Conservation (phyloP, 2,888 invertebrate genomes). For the Latheticus oryzae region DNA sequence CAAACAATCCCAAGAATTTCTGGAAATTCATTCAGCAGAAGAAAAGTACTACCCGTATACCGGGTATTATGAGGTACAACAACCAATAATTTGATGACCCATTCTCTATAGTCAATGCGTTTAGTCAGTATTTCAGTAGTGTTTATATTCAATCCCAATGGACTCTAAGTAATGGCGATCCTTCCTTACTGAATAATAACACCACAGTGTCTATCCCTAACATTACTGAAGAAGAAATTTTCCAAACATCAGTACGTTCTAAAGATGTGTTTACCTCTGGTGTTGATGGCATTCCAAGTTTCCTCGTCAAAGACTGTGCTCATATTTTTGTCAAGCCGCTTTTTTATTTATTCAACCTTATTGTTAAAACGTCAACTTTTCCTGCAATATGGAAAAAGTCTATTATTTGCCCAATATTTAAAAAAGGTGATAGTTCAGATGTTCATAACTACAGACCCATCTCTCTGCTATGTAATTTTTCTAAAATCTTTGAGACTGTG, state of each 20-base stretch:
- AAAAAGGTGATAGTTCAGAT: conserved; percentile 7
- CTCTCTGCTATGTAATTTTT: conserved; percentile 19
- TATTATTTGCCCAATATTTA: conserved; percentile 11
- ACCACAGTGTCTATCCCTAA: conserved; percentile 7
- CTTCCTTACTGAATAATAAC: not conserved
- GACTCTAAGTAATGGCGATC: not conserved
- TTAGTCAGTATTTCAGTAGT: conserved; percentile 16
- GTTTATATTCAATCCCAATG: conserved; percentile 4
- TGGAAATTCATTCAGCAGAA: conserved; percentile 11
- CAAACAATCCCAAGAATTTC: conserved; percentile 1
- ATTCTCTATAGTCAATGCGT: conserved; percentile 15
- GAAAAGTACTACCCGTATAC: conserved; percentile 14
- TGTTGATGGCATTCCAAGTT: not conserved
- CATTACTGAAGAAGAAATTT: conserved; percentile 4
- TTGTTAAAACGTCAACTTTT: conserved; percentile 11
- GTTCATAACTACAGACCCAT: conserved; percentile 20
- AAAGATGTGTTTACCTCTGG: conserved; percentile 1
- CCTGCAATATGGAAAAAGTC: conserved; percentile 7
- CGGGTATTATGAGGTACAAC: conserved; percentile 6
- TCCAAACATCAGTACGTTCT: not conserved
- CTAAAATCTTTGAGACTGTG: conserved; percentile 9
- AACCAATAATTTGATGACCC: conserved; percentile 1
- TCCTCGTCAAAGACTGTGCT: conserved; percentile 8
- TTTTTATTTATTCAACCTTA: conserved; percentile 1
- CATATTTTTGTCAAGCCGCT: conserved; percentile 6